phyloP scores from a whole-genome alignment of 2,888 invertebrate species.

The Nudaria mundana region DNA sequence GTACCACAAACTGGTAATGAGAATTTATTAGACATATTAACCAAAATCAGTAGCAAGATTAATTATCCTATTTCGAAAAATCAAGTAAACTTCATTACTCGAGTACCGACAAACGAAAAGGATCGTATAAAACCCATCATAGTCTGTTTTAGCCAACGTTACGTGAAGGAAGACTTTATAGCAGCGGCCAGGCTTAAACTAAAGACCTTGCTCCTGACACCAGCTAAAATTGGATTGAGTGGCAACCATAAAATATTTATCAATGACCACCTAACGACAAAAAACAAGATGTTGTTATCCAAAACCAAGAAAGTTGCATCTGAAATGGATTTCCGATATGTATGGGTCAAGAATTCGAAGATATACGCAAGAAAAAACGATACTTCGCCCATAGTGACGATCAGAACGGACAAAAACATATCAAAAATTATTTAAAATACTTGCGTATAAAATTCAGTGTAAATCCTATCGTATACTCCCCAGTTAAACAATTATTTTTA shows the following conservation, averaged over 20 bases:
- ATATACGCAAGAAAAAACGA: constrained; percentile 11
- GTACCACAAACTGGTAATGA: no score
- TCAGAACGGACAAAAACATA: constrained; percentile 13
- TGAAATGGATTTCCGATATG: constrained; percentile 10
- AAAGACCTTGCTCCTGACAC: not conserved
- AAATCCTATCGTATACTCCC: not conserved
- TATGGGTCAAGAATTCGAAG: constrained; percentile 15
- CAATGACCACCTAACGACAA: constrained; percentile 14
- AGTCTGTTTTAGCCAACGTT: constrained; percentile 10
- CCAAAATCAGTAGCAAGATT: not conserved
- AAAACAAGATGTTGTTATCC: constrained; percentile 10
- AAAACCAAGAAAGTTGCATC: constrained; percentile 9
- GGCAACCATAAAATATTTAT: constrained; percentile 10
- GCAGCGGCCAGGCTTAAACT: not conserved
- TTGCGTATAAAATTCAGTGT: not conserved
- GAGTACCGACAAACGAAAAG: constrained; percentile 10
- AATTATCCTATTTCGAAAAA: constrained; percentile 2
- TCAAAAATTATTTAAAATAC: constrained; percentile 5
- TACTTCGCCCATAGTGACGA: constrained; percentile 5
- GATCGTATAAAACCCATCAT: constrained; percentile 11
- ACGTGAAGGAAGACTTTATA: constrained; percentile 15
- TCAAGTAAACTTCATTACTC: constrained; percentile 6
- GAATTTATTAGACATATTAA: no score
- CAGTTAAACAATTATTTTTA: not conserved
- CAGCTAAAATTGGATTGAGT: constrained; percentile 2